A percentile compares a stretch with the other conserved stretches of the same genome.
These are phyloP conservation scores for Argyrosomus regius DNA, from an alignment of 2,797 vertebrate species.

Conservation along the genomic window DNA sequence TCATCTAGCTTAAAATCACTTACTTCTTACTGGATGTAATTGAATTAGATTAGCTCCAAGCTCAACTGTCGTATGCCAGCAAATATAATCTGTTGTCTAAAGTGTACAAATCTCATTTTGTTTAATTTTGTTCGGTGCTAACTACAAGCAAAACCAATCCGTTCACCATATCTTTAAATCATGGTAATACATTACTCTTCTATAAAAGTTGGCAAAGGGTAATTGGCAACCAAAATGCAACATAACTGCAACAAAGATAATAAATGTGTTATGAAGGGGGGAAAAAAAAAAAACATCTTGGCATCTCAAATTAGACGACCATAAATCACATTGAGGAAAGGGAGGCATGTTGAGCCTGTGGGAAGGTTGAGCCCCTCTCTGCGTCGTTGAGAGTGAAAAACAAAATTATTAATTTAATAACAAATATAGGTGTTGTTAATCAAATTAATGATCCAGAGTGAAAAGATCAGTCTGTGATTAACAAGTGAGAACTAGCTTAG, in stretches of 20 bases:
- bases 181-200: not conserved
- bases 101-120: not conserved
- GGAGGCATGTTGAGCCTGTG: conserved; percentile 65
- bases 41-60: not conserved
- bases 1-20: not conserved
- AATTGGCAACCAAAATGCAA: not conserved
- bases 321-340: conserved; percentile 69
- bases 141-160: conserved; percentile 7
- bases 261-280: conserved; percentile 28
- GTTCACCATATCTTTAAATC: not conserved
- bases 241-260: conserved; percentile 40
- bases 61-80: not conserved
- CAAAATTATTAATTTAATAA: conserved; percentile 72
- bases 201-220: conserved; percentile 29
- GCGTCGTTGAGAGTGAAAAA: conserved; percentile 64
- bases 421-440: conserved; percentile 71
- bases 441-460: conserved; percentile 70
- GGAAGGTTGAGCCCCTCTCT: conserved; percentile 72
- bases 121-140: not conserved
- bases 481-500: conserved; percentile 50
- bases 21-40: not conserved
- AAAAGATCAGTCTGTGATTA: conserved; percentile 60
- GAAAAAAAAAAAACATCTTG: conserved; percentile 33
- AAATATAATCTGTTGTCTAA: not conserved
- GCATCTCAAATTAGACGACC: conserved; percentile 74